Evolutionary conservation across 2,797 vertebrate genomes (phyloP).

Genomic region (Pantherophis vulpinus): DNA sequence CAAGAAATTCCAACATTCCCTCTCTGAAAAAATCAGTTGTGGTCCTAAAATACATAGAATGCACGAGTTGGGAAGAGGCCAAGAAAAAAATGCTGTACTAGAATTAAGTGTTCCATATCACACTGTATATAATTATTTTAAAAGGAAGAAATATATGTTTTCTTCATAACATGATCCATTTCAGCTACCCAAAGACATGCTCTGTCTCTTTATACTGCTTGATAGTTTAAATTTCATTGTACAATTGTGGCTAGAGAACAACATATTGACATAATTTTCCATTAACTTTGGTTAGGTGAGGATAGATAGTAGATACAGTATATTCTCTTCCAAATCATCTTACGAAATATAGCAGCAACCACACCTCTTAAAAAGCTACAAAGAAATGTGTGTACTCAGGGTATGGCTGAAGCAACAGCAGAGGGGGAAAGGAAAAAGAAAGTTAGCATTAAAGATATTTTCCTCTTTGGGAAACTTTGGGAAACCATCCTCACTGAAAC

Average conservation of each 20-base stretch:
- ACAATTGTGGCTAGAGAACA: background rate
- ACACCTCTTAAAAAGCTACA: background rate
- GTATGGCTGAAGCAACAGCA: background rate
- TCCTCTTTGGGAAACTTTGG: background rate
- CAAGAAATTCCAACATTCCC: background rate
- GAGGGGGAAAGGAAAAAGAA: background rate
- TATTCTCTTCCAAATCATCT: background rate
- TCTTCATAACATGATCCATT: background rate
- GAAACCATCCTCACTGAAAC: conserved; percentile 2
- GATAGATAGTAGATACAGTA: background rate
- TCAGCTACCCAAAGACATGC: background rate
- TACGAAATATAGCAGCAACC: background rate
- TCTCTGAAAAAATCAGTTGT: background rate
- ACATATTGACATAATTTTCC: background rate
- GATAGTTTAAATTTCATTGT: background rate
- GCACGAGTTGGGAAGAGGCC: background rate
- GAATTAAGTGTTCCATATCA: background rate
- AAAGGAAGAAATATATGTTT: background rate
- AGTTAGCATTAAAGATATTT: background rate
- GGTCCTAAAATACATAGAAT: background rate
- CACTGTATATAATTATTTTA: background rate
- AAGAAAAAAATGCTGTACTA: background rate
- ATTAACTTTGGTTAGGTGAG: background rate
- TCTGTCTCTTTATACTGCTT: background rate
- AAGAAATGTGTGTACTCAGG: background rate